phyloP scores from a whole-genome alignment of 1,140 invertebrate genomes.

The Chironomus striatipennis region DNA sequence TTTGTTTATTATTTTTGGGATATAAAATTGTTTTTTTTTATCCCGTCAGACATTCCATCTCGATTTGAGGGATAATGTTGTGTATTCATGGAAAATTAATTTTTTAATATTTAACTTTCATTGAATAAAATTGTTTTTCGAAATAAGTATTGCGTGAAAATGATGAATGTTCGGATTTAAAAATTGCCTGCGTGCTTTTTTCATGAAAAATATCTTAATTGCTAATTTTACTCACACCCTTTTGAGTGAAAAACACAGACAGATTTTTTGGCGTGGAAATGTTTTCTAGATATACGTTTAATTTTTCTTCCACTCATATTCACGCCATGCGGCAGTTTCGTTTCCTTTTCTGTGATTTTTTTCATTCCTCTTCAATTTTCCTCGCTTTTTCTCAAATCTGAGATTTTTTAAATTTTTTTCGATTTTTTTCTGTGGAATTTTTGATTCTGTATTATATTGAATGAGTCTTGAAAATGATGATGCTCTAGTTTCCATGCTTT shows the following conservation, averaged over 20 bases:
- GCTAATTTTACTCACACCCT: not conserved
- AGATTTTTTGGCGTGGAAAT: too few relatives aligned
- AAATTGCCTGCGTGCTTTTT: conserved; percentile 5
- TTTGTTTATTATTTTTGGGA: not conserved
- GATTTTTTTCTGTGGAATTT: too few relatives aligned
- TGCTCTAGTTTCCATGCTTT: too few relatives aligned
- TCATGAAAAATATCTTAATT: not conserved
- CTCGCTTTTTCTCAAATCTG: too few relatives aligned
- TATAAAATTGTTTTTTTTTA: not conserved
- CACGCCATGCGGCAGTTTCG: too few relatives aligned
- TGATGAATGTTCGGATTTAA: not conserved
- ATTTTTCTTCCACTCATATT: too few relatives aligned
- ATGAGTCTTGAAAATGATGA: too few relatives aligned
- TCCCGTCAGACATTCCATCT: not conserved
- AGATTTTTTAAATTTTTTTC: too few relatives aligned
- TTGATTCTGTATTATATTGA: too few relatives aligned
- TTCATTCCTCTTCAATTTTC: too few relatives aligned
- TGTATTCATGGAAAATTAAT: not conserved
- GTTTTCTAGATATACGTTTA: too few relatives aligned
- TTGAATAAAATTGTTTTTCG: not conserved
- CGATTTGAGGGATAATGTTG: not conserved
- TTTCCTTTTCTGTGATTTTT: too few relatives aligned
- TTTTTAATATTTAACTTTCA: not conserved
- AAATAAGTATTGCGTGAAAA: not conserved
- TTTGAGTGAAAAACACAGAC: not conserved